Conservation (phyloP, 2,113 vertebrate species). For the Psittacara wagleri region DNA sequence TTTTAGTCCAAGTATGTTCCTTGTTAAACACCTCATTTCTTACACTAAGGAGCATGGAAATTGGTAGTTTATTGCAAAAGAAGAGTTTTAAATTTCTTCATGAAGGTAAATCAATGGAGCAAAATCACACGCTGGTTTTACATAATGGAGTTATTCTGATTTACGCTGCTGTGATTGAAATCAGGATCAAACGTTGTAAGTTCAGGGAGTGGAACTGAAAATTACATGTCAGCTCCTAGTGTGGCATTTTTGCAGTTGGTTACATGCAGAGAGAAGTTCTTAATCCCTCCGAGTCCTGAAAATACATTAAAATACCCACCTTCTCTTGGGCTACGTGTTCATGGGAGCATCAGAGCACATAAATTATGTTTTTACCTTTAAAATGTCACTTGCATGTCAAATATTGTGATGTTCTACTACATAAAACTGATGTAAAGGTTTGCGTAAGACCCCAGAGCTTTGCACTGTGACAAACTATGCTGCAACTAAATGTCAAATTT, state of each 20-base stretch:
- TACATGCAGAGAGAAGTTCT: neutral
- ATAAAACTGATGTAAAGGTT: neutral
- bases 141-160: neutral
- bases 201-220: neutral
- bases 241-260: neutral
- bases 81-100: neutral
- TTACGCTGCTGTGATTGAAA: neutral
- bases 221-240: neutral
- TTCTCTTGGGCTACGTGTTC: neutral
- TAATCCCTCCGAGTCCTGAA: neutral
- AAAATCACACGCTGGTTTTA: neutral
- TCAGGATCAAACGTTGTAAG: neutral
- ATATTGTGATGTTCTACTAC: neutral
- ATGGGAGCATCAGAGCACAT: neutral
- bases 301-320: rapidly evolving
- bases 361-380: neutral
- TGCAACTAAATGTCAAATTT: neutral
- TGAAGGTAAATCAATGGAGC: rapidly evolving
- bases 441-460: neutral
- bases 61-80: neutral
- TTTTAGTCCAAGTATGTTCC: neutral
- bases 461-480: neutral
- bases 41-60: neutral
- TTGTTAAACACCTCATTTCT: neutral
- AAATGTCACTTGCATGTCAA: neutral